Evolutionary conservation across 2,888 invertebrate genomes (phyloP).

Genomic region (Galeopsomyia nigrocyanea): DNA sequence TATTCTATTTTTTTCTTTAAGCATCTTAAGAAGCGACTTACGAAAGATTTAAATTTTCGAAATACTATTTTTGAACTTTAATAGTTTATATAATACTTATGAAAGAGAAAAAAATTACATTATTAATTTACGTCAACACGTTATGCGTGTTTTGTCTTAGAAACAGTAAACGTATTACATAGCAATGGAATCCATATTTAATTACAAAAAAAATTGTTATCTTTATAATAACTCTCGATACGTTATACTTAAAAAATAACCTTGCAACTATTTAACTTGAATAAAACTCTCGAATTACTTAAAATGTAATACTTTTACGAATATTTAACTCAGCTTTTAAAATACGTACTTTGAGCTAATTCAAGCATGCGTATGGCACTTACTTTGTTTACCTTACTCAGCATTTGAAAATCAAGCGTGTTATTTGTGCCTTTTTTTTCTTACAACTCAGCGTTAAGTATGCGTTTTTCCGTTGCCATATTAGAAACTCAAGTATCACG

Average conservation of each 20-base stretch:
- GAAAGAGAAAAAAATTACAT: too few species aligned
- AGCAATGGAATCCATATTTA: too few species aligned
- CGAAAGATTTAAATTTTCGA: background rate
- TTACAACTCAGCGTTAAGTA: slow-evolving; percentile 36
- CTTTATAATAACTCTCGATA: slow-evolving; percentile 11
- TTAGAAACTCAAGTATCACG: slow-evolving; percentile 44
- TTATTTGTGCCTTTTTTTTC: slow-evolving; percentile 31
- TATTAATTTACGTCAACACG: too few species aligned
- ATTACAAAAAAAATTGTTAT: too few species aligned
- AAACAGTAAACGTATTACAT: too few species aligned
- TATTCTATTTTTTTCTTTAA: background rate
- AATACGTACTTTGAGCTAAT: slow-evolving; percentile 32
- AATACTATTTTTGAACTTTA: background rate
- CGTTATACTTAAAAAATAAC: background rate
- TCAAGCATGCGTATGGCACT: slow-evolving; percentile 41
- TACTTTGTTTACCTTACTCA: slow-evolving; percentile 36
- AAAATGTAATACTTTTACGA: slow-evolving; percentile 33
- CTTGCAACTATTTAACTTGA: slow-evolving; percentile 27
- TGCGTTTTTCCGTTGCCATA: slow-evolving; percentile 28
- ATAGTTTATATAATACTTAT: too few species aligned
- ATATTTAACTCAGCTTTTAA: slow-evolving; percentile 22
- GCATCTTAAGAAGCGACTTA: background rate
- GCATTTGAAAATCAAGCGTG: slow-evolving; percentile 30
- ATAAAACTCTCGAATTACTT: slow-evolving; percentile 38
- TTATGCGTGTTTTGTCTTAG: too few species aligned